These are phyloP conservation scores for Lontra canadensis DNA, from an alignment of 2,113 vertebrate species.

Conservation along the genomic window DNA sequence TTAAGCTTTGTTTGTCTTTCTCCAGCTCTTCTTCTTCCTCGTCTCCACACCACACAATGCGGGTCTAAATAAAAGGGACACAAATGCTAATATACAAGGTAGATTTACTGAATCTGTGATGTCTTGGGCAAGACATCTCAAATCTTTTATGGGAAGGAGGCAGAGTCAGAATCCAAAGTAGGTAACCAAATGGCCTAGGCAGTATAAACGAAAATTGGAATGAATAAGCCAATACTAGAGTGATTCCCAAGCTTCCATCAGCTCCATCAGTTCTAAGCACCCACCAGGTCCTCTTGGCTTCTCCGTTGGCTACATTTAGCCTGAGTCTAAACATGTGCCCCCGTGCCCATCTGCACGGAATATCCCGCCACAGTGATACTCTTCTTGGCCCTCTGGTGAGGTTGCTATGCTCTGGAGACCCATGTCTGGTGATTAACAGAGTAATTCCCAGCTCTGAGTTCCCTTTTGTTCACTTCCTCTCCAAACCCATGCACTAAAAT, in stretches of 20 bases:
- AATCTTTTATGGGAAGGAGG: not conserved
- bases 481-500: not conserved
- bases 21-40: not conserved
- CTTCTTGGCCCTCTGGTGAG: not conserved
- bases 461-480: not conserved
- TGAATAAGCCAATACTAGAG: not conserved
- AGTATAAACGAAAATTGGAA: not conserved
- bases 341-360: not conserved
- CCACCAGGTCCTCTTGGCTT: not conserved
- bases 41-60: not conserved
- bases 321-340: not conserved
- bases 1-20: conserved; percentile 35
- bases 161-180: not conserved
- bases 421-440: not conserved
- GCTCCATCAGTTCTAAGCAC: not conserved
- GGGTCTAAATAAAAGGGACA: not conserved
- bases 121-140: not conserved
- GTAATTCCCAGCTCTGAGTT: not conserved
- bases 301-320: not conserved
- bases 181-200: not conserved
- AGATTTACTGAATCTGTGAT: not conserved
- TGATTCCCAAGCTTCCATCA: not conserved
- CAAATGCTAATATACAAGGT: not conserved
- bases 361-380: fast-evolving
- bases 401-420: fast-evolving